Evolutionary conservation across 2,113 vertebrate species (phyloP).

Genomic region (Rhombomys opimus): DNA sequence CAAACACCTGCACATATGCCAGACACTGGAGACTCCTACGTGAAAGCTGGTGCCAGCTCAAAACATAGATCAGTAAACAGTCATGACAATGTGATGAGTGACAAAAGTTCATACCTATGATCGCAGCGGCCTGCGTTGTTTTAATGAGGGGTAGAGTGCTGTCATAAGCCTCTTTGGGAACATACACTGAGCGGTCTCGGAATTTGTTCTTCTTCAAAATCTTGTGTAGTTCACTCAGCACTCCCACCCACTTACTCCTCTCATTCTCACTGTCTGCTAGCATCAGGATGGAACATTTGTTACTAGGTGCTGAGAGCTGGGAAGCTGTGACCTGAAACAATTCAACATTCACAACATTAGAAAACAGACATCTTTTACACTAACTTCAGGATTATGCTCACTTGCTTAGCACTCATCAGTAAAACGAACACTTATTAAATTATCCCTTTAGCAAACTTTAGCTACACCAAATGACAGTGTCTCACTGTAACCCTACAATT

Average conservation of each 20-base stretch:
- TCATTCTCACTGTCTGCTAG: conserved; percentile 97
- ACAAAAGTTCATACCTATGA: conserved; percentile 90
- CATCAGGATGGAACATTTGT: conserved; percentile 96
- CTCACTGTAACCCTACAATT: neutral
- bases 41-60: neutral
- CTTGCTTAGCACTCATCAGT: neutral
- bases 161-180: conserved; percentile 99
- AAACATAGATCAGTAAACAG: neutral
- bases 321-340: conserved; percentile 94
- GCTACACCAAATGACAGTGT: conserved; percentile 30
- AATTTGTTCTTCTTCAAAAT: conserved; percentile 99
- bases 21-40: neutral
- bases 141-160: conserved; percentile 98
- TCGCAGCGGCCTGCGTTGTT: conserved; percentile 96
- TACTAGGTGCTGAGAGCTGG: conserved; percentile 93
- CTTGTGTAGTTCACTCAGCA: conserved; percentile 96
- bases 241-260: conserved; percentile 96
- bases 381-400: neutral
- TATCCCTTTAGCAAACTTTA: conserved; percentile 16
- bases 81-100: neutral
- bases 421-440: conserved; percentile 40
- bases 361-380: neutral
- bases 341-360: conserved; percentile 52
- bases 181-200: conserved; percentile 97
- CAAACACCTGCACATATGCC: neutral